phyloP scores from a whole-genome alignment of 2,888 invertebrate genomes.

The Incurvaria masculella region DNA sequence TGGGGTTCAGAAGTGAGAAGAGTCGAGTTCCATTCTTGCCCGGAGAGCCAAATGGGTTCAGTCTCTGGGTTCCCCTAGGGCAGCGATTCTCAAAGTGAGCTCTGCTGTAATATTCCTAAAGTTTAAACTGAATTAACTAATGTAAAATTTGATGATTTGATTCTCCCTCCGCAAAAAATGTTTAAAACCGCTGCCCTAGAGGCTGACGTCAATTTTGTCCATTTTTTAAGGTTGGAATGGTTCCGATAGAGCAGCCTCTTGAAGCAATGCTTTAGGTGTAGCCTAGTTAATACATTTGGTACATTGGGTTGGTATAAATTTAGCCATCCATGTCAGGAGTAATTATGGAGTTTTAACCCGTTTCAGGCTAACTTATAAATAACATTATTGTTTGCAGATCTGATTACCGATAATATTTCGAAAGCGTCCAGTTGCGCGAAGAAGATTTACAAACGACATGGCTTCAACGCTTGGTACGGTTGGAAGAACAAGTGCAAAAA shows the following conservation, averaged over 20 bases:
- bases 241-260: too few relatives aligned
- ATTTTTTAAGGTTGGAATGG: too few relatives aligned
- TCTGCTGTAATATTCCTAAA: background rate
- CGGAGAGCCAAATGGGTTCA: background rate
- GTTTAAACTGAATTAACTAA: background rate
- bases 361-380: too few relatives aligned
- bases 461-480: slow-evolving; percentile 21
- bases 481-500: slow-evolving; percentile 20
- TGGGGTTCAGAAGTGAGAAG: background rate
- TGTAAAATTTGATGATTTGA: too few relatives aligned
- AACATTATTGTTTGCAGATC: slow-evolving; percentile 7
- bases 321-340: too few relatives aligned
- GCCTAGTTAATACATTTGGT: too few relatives aligned
- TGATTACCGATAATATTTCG: slow-evolving; percentile 15
- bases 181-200: too few relatives aligned
- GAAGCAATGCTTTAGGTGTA: too few relatives aligned
- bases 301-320: too few relatives aligned
- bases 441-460: slow-evolving; percentile 18
- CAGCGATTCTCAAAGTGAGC: background rate
- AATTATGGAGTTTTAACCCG: too few relatives aligned
- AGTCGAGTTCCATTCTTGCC: background rate
- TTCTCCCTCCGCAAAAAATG: too few relatives aligned
- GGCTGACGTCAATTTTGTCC: too few relatives aligned
- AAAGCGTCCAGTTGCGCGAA: slow-evolving; percentile 19
- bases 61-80: background rate